Conservation (phyloP, 2,797 vertebrate genomes). For the Sparidentex hasta region DNA sequence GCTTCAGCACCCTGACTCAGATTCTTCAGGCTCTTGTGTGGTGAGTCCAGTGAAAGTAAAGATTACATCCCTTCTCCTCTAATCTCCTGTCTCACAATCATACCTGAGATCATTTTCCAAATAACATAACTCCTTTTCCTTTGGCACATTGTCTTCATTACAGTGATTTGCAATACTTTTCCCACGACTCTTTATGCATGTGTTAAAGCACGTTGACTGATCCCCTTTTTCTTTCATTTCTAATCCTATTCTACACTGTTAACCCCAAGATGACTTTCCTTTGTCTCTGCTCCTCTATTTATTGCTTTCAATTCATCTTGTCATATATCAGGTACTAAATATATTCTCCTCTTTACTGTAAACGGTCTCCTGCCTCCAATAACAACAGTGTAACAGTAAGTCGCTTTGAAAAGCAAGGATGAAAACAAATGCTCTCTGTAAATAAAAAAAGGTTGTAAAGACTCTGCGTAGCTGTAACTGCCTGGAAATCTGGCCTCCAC, state of each 20-base stretch:
- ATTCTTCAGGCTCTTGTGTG: slow-evolving; percentile 43
- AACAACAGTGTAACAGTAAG: slow-evolving; percentile 27
- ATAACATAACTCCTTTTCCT: slow-evolving; percentile 19
- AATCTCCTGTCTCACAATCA: slow-evolving; percentile 38
- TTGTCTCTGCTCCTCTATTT: slow-evolving; percentile 15
- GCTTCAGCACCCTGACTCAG: slow-evolving; percentile 73
- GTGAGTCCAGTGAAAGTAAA: slow-evolving; percentile 44
- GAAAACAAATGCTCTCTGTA: slow-evolving; percentile 33
- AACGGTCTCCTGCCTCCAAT: slow-evolving; percentile 35
- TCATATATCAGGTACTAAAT: slow-evolving; percentile 25
- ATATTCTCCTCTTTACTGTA: slow-evolving; percentile 24
- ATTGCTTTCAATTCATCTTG: slow-evolving; percentile 35
- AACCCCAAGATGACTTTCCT: slow-evolving; percentile 4
- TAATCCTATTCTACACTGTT: slow-evolving; percentile 9
- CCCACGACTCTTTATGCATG: background rate
- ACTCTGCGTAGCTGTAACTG: background rate
- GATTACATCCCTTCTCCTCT: slow-evolving; percentile 46
- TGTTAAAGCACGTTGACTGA: slow-evolving; percentile 5
- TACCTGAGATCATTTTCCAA: slow-evolving; percentile 32
- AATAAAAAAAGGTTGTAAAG: slow-evolving; percentile 8
- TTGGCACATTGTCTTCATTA: background rate
- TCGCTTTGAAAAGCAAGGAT: slow-evolving; percentile 33
- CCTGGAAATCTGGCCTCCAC: slow-evolving; percentile 21
- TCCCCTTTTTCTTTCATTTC: slow-evolving; percentile 6
- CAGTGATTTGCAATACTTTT: background rate